phyloP scores from a whole-genome alignment of 2,888 invertebrate species.

The Lochmaea capreae region DNA sequence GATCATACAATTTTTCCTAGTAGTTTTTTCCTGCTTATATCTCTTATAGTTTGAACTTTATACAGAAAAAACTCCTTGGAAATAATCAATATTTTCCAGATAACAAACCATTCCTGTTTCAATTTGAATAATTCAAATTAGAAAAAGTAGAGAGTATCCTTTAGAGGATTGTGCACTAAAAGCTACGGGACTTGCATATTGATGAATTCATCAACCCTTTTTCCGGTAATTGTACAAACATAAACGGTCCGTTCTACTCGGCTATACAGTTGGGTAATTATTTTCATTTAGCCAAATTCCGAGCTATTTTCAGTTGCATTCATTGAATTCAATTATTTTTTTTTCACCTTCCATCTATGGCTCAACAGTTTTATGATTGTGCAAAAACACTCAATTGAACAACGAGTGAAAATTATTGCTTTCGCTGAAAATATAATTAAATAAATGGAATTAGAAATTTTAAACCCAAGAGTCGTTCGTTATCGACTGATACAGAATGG shows the following conservation, averaged over 20 bases:
- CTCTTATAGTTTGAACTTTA: no score
- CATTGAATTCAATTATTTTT: slow-evolving; percentile 20
- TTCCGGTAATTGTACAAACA: slow-evolving; percentile 26
- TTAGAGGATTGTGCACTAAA: slow-evolving; percentile 19
- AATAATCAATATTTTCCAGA: neutral
- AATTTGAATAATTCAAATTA: slow-evolving; percentile 3
- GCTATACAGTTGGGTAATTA: neutral
- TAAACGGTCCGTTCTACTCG: neutral
- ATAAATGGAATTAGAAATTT: neutral
- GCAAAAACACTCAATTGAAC: neutral
- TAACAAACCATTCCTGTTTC: neutral
- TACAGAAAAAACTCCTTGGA: neutral
- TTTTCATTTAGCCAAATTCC: slow-evolving; percentile 8
- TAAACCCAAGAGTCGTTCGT: neutral
- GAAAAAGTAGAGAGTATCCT: neutral
- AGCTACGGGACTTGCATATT: slow-evolving; percentile 26
- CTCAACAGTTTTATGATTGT: neutral
- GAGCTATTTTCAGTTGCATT: slow-evolving; percentile 15
- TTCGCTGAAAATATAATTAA: no score
- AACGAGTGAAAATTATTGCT: neutral
- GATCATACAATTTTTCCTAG: no score
- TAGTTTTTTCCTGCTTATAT: no score
- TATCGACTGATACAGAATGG: neutral
- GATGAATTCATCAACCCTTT: slow-evolving; percentile 32
- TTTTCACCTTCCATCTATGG: slow-evolving; percentile 4